phyloP scores from a whole-genome alignment of 2,888 invertebrate species.

The Cordilura impudica region DNA sequence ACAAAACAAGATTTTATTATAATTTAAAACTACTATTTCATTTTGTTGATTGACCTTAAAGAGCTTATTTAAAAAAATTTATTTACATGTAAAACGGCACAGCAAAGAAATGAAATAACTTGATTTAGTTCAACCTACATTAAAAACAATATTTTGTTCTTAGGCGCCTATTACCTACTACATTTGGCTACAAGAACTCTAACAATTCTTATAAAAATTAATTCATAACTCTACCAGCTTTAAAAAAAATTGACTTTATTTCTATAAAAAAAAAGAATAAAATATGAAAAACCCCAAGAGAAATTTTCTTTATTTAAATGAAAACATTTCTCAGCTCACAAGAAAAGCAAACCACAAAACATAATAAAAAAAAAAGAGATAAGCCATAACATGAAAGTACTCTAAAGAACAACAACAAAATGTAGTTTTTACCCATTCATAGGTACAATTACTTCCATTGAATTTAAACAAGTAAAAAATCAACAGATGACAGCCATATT shows the following conservation, averaged over 20 bases:
- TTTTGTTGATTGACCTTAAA: not conserved
- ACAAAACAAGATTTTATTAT: constrained; percentile 16
- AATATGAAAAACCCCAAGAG: not conserved
- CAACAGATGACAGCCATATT: constrained; percentile 56
- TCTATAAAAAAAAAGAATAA: not conserved
- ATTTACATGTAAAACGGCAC: not conserved
- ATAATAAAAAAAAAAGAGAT: not conserved
- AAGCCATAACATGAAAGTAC: not conserved
- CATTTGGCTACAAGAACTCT: not conserved
- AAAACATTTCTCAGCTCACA: not conserved
- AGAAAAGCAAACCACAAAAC: constrained; percentile 7
- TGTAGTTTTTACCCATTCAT: not conserved
- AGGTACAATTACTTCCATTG: not conserved
- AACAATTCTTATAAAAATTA: not conserved
- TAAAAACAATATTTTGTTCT: not conserved
- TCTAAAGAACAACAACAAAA: not conserved
- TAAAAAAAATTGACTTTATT: not conserved
- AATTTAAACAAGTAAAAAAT: constrained; percentile 13
- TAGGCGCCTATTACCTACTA: not conserved
- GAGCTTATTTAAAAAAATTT: not conserved
- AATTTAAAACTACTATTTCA: not conserved
- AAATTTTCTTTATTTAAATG: not conserved
- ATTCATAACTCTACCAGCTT: not conserved
- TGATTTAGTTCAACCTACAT: not conserved
- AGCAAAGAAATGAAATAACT: not conserved